Conservation (phyloP, 2,113 vertebrate genomes). For the Platanista minor region DNA sequence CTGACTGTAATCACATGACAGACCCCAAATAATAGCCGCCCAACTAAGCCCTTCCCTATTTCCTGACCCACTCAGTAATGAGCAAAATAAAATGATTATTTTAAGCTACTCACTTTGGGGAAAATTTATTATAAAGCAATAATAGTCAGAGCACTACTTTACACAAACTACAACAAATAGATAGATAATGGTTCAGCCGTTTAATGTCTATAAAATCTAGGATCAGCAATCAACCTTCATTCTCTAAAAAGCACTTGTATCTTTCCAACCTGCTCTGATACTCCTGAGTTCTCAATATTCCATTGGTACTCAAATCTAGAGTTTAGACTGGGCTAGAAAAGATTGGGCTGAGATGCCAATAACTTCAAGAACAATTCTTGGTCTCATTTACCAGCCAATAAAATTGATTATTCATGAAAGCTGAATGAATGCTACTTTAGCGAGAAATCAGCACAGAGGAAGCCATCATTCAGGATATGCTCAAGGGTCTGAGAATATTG, state of each 20-base stretch:
- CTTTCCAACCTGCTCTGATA: background rate
- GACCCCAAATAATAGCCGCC: background rate
- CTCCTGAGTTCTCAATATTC: background rate
- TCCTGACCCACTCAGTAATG: background rate
- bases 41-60: background rate
- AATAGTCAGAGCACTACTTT: background rate
- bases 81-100: background rate
- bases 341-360: background rate
- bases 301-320: background rate
- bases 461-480: background rate
- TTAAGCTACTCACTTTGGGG: background rate
- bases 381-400: conserved; percentile 34
- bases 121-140: background rate
- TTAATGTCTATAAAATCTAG: background rate
- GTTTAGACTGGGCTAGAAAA: background rate
- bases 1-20: background rate
- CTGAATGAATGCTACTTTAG: conserved; percentile 30
- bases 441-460: background rate
- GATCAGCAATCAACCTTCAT: background rate
- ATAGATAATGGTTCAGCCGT: background rate
- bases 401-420: conserved; percentile 35
- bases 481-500: conserved; percentile 7
- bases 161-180: background rate
- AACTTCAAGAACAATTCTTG: background rate
- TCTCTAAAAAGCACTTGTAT: background rate